A percentile compares a stretch with the other conserved stretches of the same genome.
These are phyloP conservation scores for Tauraco hartlaubi DNA, from an alignment of 2,797 vertebrate species.

Conservation along the genomic window DNA sequence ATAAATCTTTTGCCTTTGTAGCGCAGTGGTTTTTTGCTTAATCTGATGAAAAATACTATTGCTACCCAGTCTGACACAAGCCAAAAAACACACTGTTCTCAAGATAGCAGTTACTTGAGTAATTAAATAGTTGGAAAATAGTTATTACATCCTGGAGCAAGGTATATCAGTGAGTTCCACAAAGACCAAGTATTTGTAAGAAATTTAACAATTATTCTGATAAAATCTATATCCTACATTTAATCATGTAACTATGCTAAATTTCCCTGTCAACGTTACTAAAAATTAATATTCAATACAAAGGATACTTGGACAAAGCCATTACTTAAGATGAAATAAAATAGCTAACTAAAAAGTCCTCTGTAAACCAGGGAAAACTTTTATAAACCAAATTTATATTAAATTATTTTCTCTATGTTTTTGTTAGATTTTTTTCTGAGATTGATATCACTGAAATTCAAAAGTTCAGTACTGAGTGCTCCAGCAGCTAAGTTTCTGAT, in stretches of 20 bases:
- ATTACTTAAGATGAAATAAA: neutral
- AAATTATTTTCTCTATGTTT: neutral
- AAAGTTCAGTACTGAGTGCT: neutral
- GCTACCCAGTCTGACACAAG: neutral
- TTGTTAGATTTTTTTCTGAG: neutral
- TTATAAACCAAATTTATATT: neutral
- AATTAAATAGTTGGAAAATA: neutral
- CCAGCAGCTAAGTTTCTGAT: neutral
- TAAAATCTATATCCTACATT: neutral
- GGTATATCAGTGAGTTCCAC: neutral
- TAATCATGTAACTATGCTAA: neutral
- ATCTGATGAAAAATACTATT: neutral
- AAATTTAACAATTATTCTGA: neutral
- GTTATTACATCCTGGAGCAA: neutral
- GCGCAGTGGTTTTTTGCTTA: neutral
- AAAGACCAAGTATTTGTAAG: neutral
- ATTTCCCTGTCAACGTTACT: neutral
- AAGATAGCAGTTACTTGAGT: neutral
- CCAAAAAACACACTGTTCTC: neutral
- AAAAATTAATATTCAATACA: neutral
- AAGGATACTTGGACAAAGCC: neutral
- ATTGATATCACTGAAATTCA: neutral
- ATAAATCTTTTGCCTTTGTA: conserved; percentile 7
- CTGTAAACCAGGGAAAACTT: neutral
- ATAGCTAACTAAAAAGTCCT: neutral